Evolutionary conservation across 2,113 vertebrate species (phyloP).

Genomic region (Apus apus): DNA sequence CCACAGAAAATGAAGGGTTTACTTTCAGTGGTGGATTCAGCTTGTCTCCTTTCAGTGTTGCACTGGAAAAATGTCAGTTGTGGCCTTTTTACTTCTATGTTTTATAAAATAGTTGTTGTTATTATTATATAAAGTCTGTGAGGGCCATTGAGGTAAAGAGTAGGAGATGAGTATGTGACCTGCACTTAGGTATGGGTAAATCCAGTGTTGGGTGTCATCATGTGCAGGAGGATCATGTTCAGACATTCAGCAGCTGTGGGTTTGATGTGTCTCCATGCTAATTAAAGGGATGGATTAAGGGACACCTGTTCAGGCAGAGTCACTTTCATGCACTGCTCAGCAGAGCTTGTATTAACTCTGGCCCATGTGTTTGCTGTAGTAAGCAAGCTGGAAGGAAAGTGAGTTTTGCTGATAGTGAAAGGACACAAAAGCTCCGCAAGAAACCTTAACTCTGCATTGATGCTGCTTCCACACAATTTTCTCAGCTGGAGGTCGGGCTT

Average conservation of each 20-base stretch:
- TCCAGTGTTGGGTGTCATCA: neutral
- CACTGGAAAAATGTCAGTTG: neutral
- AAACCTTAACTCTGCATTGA: neutral
- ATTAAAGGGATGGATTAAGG: constrained; percentile 20
- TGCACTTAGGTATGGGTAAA: neutral
- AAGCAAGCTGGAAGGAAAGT: neutral
- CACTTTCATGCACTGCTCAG: neutral
- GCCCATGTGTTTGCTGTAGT: neutral
- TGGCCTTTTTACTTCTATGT: neutral
- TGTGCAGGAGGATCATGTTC: neutral
- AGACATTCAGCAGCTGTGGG: neutral
- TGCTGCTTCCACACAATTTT: neutral
- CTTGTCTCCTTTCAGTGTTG: neutral
- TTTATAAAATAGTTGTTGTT: neutral
- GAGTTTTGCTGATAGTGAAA: neutral
- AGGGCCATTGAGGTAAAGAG: neutral
- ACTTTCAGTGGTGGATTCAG: neutral
- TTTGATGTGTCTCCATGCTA: neutral
- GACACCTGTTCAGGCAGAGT: neutral
- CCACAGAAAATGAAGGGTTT: neutral
- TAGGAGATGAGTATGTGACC: neutral
- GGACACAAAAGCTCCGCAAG: neutral
- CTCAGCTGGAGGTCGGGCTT: neutral
- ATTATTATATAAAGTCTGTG: neutral
- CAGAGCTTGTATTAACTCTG: neutral